phyloP scores from a whole-genome alignment of 1,140 invertebrate genomes.

The Drosophila willistoni region DNA sequence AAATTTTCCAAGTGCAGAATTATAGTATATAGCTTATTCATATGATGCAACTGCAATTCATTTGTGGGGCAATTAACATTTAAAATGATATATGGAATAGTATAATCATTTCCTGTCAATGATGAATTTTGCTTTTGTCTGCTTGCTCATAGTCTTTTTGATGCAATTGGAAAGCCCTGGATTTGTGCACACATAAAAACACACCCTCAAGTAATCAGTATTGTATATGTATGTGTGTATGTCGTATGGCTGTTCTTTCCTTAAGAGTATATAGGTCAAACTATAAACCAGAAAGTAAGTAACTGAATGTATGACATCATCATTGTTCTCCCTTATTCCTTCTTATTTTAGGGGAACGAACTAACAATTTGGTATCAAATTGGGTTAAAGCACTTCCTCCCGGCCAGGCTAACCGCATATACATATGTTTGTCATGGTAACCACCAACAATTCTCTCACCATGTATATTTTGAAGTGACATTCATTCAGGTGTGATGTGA shows the following conservation, averaged over 20 bases:
- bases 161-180: constrained; percentile 8
- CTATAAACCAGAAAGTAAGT: constrained; percentile 48
- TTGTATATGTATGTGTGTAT: background rate
- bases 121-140: constrained; percentile 13
- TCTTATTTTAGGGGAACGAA: background rate
- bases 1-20: background rate
- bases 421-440: constrained; percentile 49
- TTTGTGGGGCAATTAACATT: constrained; percentile 55
- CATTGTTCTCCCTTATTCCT: constrained; percentile 16
- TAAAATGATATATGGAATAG: constrained; percentile 12
- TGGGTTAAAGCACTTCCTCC: constrained; percentile 28
- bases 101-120: constrained; percentile 19
- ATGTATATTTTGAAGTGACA: background rate
- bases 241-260: background rate
- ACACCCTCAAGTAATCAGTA: constrained; percentile 32
- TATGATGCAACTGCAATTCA: constrained; percentile 50
- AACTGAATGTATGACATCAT: constrained; percentile 63
- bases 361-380: constrained; percentile 34
- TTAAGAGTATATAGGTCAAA: constrained; percentile 62
- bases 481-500: constrained; percentile 48
- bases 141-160: background rate
- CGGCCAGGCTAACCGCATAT: constrained; percentile 33
- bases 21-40: background rate
- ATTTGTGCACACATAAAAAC: constrained; percentile 2
- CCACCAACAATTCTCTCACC: constrained; percentile 30